Percentiles rank a stretch among this genome's conserved stretches.
Evolutionary conservation across 2,113 vertebrate genomes (phyloP).

Genomic region (Cryptotis parvus): DNA sequence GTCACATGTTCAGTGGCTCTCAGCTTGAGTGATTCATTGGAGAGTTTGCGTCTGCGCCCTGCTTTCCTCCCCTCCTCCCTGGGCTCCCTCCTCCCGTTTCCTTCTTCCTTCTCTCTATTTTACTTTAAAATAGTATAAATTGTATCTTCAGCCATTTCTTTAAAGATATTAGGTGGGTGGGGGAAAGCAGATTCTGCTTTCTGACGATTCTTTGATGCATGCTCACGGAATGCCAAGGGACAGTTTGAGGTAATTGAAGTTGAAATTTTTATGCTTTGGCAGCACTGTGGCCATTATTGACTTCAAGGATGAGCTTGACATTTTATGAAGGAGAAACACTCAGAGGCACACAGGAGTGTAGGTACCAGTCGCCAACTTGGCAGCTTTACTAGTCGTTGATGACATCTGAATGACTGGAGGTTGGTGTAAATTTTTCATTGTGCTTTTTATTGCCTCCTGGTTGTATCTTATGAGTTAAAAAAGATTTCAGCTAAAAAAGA

Average conservation of each 20-base stretch:
- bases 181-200: neutral
- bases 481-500: neutral
- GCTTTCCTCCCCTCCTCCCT: neutral
- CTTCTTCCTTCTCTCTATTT: neutral
- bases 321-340: neutral
- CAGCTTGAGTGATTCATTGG: no score
- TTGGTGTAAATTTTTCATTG: accelerated
- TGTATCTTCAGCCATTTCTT: neutral
- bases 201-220: neutral
- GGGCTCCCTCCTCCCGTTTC: neutral
- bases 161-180: neutral
- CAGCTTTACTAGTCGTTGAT: neutral
- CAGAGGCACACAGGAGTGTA: accelerated
- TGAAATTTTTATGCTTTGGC: no score
- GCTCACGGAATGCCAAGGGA: accelerated
- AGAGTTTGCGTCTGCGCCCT: no score
- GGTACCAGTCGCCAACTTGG: neutral
- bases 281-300: no score
- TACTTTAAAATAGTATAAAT: neutral
- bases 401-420: neutral
- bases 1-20: constrained; percentile 1
- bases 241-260: neutral
- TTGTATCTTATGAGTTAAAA: neutral
- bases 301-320: neutral
- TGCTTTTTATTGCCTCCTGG: neutral